Percentiles rank a stretch among this genome's conserved stretches.
These are phyloP conservation scores for Capromys pilorides DNA, from an alignment of 2,797 vertebrate species.

Conservation along the genomic window DNA sequence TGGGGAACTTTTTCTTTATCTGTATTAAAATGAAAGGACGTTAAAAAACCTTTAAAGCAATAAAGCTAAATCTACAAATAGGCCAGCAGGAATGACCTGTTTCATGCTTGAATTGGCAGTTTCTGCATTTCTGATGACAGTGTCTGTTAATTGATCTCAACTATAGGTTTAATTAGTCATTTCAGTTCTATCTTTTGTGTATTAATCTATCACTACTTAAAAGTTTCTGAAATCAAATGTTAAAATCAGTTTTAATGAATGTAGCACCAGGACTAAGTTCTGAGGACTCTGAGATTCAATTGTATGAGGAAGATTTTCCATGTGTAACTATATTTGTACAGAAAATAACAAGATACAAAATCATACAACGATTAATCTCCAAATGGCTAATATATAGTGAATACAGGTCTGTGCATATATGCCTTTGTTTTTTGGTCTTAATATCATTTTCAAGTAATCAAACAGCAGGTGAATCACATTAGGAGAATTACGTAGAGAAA, in stretches of 20 bases:
- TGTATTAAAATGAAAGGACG: not conserved
- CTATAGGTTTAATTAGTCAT: not conserved
- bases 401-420: not conserved
- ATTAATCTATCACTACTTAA: not conserved
- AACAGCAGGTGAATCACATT: not conserved
- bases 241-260: not conserved
- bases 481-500: not conserved
- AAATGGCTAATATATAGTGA: not conserved
- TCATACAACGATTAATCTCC: not conserved
- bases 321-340: not conserved
- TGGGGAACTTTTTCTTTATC: slow-evolving; percentile 3
- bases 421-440: not conserved
- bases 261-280: not conserved
- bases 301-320: not conserved
- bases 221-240: not conserved
- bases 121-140: not conserved
- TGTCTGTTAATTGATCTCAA: not conserved
- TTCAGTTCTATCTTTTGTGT: not conserved
- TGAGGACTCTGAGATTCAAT: not conserved
- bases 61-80: not conserved
- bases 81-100: not conserved
- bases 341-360: slow-evolving; percentile 11
- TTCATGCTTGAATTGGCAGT: not conserved
- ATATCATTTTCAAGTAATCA: not conserved
- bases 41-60: not conserved